These are phyloP conservation scores for Thoracochromis brauschi DNA, from an alignment of 2,113 vertebrate species.

Conservation along the genomic window DNA sequence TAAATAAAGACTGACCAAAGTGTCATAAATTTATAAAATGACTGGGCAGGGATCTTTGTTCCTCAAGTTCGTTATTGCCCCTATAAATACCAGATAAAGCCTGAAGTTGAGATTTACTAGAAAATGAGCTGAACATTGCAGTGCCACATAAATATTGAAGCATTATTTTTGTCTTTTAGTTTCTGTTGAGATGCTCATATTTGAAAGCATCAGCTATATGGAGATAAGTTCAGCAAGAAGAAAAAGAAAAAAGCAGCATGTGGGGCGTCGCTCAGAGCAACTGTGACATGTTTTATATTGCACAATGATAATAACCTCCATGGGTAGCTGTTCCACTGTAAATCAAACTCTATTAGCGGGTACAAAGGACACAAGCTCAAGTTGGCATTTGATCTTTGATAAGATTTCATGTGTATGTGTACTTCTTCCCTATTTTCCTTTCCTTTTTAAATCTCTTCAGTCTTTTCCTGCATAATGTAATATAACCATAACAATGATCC, in stretches of 20 bases:
- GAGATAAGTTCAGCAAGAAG: background rate
- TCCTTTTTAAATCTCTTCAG: background rate
- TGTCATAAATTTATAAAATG: background rate
- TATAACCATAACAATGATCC: background rate
- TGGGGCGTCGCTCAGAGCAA: rapidly evolving
- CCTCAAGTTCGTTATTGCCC: background rate
- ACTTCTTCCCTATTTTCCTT: background rate
- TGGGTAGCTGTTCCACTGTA: background rate
- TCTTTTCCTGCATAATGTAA: background rate
- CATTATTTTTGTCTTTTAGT: rapidly evolving
- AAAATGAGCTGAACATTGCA: background rate
- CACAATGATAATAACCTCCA: background rate
- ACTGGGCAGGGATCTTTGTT: background rate
- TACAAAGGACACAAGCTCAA: background rate
- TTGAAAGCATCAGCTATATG: background rate
- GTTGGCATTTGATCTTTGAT: background rate
- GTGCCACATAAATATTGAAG: background rate
- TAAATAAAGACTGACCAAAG: background rate
- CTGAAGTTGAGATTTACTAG: background rate
- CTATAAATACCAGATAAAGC: background rate
- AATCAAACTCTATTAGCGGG: background rate
- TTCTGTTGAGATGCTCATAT: background rate
- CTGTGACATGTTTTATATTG: background rate
- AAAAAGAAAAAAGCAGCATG: background rate
- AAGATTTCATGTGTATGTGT: background rate